Percentiles rank a stretch among this genome's conserved stretches.
phyloP scores from a whole-genome alignment of 2,113 vertebrate genomes.

The Empidonax alnorum region DNA sequence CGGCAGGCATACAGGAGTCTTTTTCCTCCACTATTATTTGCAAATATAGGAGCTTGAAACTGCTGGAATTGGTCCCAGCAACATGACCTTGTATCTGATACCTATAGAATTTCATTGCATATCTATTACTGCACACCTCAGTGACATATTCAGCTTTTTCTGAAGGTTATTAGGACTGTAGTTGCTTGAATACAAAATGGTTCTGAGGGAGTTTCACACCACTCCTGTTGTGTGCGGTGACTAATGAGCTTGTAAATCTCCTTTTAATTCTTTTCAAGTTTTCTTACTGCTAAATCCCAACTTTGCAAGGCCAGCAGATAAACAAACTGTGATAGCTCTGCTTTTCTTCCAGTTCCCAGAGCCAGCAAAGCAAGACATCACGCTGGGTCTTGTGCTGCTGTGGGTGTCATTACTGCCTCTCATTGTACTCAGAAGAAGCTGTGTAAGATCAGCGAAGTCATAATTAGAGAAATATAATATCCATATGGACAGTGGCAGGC shows the following conservation, averaged over 20 bases:
- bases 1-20: background rate
- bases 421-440: background rate
- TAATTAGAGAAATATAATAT: background rate
- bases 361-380: background rate
- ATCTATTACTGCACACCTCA: background rate
- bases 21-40: background rate
- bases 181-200: background rate
- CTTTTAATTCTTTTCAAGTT: background rate
- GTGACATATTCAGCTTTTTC: background rate
- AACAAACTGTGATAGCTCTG: background rate
- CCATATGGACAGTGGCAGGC: background rate
- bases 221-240: background rate
- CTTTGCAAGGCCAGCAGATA: background rate
- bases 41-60: background rate
- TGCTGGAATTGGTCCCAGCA: background rate
- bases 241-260: background rate
- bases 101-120: background rate
- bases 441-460: background rate
- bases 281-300: background rate
- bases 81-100: background rate
- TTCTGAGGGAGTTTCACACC: background rate
- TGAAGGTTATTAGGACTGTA: background rate
- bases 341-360: background rate
- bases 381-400: background rate
- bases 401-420: background rate